Evolutionary conservation across 2,888 invertebrate genomes (phyloP).

Genomic region (Eilema caniola): DNA sequence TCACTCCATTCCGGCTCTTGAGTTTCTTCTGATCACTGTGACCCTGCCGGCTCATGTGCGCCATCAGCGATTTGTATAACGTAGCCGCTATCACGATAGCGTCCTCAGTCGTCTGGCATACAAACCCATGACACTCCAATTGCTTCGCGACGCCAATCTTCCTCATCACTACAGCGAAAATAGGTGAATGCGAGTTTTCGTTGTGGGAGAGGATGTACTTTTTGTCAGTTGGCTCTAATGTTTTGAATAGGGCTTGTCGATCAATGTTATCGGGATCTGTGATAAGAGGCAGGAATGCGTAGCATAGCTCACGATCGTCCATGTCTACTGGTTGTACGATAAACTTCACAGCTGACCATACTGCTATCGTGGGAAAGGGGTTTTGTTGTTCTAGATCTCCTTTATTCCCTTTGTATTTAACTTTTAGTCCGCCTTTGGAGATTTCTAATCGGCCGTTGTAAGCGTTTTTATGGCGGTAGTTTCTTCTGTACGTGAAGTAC

Average conservation of each 20-base stretch:
- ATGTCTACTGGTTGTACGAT: constrained; percentile 89
- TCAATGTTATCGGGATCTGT: constrained; percentile 93
- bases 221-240: constrained; percentile 83
- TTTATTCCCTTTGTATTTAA: constrained; percentile 89
- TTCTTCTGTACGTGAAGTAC: constrained; percentile 89
- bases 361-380: constrained; percentile 96
- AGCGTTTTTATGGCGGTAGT: constrained; percentile 81
- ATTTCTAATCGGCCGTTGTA: constrained; percentile 89
- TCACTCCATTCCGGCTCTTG: constrained; percentile 91
- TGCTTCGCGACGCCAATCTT: constrained; percentile 92
- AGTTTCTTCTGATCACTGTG: constrained; percentile 86
- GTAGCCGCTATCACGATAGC: constrained; percentile 97
- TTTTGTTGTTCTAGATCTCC: constrained; percentile 90
- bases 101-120: constrained; percentile 95
- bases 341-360: constrained; percentile 97
- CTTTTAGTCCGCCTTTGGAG: constrained; percentile 90
- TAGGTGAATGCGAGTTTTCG: constrained; percentile 91
- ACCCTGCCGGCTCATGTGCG: constrained; percentile 90
- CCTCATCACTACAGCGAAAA: constrained; percentile 97
- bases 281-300: constrained; percentile 94
- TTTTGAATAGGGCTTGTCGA: constrained; percentile 89
- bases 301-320: constrained; percentile 84
- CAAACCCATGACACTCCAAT: constrained; percentile 96
- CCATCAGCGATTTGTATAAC: constrained; percentile 95
- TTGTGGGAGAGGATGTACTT: constrained; percentile 87